Evolutionary conservation across 2,888 invertebrate genomes (phyloP).

Genomic region (Automeris io): DNA sequence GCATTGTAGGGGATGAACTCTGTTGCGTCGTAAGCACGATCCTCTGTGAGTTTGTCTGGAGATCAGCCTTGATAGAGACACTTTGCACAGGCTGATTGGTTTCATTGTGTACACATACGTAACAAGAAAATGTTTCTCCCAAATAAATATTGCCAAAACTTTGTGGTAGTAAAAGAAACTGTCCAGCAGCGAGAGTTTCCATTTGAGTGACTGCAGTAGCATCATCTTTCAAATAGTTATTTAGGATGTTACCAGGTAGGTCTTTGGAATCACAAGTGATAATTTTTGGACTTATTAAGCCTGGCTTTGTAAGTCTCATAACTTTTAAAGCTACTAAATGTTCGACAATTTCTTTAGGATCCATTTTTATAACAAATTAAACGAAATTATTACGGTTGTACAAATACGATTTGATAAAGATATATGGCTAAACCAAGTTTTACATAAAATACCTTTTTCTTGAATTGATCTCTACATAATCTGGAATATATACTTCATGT

Average conservation of each 20-base stretch:
- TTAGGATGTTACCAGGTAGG: slow-evolving; percentile 88
- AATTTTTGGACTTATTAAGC: slow-evolving; percentile 87
- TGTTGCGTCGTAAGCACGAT: slow-evolving; percentile 87
- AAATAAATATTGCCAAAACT: slow-evolving; percentile 98
- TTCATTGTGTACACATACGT: slow-evolving; percentile 97
- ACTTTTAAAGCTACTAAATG: slow-evolving; percentile 84
- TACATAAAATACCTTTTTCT: too few relatives aligned
- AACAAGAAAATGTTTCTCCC: slow-evolving; percentile 98
- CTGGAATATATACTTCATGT: too few relatives aligned
- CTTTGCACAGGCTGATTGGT: slow-evolving; percentile 89
- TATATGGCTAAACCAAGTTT: too few relatives aligned
- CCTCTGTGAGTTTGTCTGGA: slow-evolving; percentile 94
- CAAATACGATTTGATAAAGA: too few relatives aligned
- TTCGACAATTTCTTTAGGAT: slow-evolving; percentile 77
- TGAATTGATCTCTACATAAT: too few relatives aligned
- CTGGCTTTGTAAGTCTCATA: slow-evolving; percentile 96
- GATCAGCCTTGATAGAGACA: slow-evolving; percentile 92
- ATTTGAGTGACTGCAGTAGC: slow-evolving; percentile 88
- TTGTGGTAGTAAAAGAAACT: slow-evolving; percentile 95
- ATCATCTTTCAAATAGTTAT: slow-evolving; percentile 87
- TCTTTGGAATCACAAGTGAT: slow-evolving; percentile 91
- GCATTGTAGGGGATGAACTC: slow-evolving; percentile 77
- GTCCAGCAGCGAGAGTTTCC: slow-evolving; percentile 90
- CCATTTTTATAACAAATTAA: slow-evolving; percentile 64
- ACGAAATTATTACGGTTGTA: too few relatives aligned